Base-by-base conservation (phyloP, 2,888 invertebrate genomes). In the Trachelus tabidus region DNA sequence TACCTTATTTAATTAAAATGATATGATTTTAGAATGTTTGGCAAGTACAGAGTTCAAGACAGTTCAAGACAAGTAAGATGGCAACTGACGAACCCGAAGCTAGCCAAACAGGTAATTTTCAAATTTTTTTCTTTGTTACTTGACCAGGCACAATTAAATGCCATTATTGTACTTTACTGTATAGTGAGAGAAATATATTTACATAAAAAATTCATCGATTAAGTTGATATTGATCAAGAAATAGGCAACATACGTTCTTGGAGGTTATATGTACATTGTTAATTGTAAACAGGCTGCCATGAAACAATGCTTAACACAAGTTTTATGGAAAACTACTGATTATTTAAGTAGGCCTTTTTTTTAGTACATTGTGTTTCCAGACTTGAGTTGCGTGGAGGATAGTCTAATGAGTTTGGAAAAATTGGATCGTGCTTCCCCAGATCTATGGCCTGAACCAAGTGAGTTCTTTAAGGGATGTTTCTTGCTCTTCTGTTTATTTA, bases 401-500 rank as follows among this genome's bases (percentile, higher is more conserved):
- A 96, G 95, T 90, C 93, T 98, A 80, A 93, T 97, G 87, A 97
- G 98, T 89, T 93, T 96, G 89, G 98, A 99, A 92, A 97, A 97
- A 90, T 92, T 99, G 86, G 98, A 98, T 92, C 94, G 98, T 85
- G 95, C 97, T n/a, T 98, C 98, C 3, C 98, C 98, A 56, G 98
- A 98, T 90, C 92, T 98, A 87, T 99, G 98, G 98, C 98, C 98
- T 34, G 98, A 98, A 92, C 96, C 97, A 93, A 96, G 98, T 98
- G 94, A 95, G 95, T 93, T 78, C 77, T 79, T 82, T 56, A 23
- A 23, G 23, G 23, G 56, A 56, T 56, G 56, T 56, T 56, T 56
- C 56, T 56, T 56, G 23, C 56, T 56, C 23, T 56, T 56, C 40
- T 34, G 68, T 15, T 68, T 71, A 73, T 40, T 73, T 75, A 75